Evolutionary conservation across 2,888 invertebrate genomes (phyloP).

Genomic region (Scrobipalpa costella): DNA sequence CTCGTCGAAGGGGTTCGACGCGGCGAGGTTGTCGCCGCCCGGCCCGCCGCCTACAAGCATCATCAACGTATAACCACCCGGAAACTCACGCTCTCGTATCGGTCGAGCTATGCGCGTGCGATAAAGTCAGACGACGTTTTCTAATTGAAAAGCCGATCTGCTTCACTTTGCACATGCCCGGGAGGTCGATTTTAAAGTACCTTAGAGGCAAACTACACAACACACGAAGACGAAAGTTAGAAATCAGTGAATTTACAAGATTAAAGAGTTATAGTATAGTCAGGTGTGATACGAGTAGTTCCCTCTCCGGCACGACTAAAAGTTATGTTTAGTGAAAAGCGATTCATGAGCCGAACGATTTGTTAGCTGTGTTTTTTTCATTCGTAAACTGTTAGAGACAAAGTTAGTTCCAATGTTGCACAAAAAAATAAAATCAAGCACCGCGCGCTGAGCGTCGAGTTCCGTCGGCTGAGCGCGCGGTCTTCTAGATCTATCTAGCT

Average conservation of each 20-base stretch:
- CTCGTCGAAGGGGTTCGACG: conserved; percentile 93
- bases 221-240: neutral
- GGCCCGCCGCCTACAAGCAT: conserved; percentile 77
- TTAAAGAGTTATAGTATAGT: conserved; percentile 8
- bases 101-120: conserved; percentile 6
- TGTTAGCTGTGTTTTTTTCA: conserved; percentile 49
- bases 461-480: conserved; percentile 41
- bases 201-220: conserved; percentile 21
- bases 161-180: conserved; percentile 17
- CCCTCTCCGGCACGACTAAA: conserved; percentile 42
- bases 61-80: conserved; percentile 25
- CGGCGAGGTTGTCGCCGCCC: conserved; percentile 88
- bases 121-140: conserved; percentile 18
- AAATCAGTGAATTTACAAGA: neutral
- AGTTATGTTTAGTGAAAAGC: conserved; percentile 65
- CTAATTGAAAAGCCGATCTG: conserved; percentile 13
- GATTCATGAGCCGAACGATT: conserved; percentile 53
- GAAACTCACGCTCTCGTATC: neutral
- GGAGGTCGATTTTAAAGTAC: conserved; percentile 17
- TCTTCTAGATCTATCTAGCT: conserved; percentile 44
- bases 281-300: conserved; percentile 19
- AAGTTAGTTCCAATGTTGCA: conserved; percentile 47
- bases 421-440: conserved; percentile 56
- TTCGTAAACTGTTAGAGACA: conserved; percentile 28
- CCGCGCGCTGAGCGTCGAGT: conserved; percentile 46